These are phyloP conservation scores for Barnardius zonarius DNA, from an alignment of 2,113 vertebrate species.

Conservation along the genomic window DNA sequence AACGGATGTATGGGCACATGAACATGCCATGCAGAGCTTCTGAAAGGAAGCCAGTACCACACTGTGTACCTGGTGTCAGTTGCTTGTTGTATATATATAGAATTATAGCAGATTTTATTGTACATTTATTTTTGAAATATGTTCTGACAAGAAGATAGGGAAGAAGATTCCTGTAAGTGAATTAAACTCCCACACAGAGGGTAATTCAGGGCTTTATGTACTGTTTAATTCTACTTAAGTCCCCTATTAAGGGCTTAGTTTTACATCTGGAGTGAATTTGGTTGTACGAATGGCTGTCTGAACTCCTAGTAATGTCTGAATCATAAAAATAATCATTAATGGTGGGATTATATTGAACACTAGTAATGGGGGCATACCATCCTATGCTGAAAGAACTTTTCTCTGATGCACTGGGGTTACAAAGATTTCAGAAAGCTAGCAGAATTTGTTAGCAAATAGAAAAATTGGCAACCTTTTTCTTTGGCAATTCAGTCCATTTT, in stretches of 20 bases:
- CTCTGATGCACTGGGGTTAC: neutral
- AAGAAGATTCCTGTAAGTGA: constrained; percentile 10
- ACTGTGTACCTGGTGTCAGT: neutral
- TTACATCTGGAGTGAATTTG: constrained; percentile 22
- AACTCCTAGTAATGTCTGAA: neutral
- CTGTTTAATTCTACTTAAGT: neutral
- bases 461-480: neutral
- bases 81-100: neutral
- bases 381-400: neutral
- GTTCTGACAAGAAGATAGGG: neutral
- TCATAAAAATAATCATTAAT: neutral
- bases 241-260: constrained; percentile 7
- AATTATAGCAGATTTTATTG: neutral
- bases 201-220: neutral
- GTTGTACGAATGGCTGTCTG: neutral
- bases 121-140: neutral
- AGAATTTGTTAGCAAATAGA: neutral
- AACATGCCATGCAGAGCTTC: neutral
- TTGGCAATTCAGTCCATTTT: neutral
- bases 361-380: neutral
- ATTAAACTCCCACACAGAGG: neutral
- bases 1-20: too few relatives aligned
- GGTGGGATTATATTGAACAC: neutral
- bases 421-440: neutral
- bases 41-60: neutral